These are phyloP conservation scores for Leiothrix lutea DNA, from an alignment of 2,113 vertebrate genomes.

Conservation along the genomic window DNA sequence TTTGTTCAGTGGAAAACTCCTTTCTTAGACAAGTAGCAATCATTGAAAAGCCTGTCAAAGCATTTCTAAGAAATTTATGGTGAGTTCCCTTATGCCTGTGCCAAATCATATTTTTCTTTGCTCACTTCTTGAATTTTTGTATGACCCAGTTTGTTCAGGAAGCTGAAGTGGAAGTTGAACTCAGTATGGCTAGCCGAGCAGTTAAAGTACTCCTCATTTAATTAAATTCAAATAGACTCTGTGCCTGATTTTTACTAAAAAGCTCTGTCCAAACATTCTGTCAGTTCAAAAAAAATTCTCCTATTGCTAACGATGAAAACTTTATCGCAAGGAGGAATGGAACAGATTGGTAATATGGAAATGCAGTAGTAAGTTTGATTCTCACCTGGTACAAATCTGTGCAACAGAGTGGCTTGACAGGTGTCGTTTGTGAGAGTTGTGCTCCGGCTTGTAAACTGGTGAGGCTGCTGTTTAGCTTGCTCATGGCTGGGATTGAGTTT, in stretches of 20 bases:
- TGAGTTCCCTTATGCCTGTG: neutral
- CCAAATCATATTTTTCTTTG: neutral
- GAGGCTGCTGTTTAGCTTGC: neutral
- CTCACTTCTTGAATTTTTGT: neutral
- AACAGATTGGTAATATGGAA: neutral
- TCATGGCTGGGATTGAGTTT: neutral
- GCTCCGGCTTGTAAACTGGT: conserved; percentile 11
- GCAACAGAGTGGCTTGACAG: neutral
- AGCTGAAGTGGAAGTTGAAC: neutral
- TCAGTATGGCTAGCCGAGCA: neutral
- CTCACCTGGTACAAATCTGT: neutral
- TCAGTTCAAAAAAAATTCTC: neutral
- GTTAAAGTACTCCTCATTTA: neutral
- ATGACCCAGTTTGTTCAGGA: neutral
- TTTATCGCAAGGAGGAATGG: neutral
- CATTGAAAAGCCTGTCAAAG: neutral
- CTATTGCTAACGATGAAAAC: neutral
- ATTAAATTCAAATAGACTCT: neutral
- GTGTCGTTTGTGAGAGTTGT: neutral
- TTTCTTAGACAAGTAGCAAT: neutral
- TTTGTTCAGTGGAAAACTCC: neutral
- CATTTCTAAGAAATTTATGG: neutral
- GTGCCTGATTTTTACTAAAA: neutral
- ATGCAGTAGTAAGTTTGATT: neutral
- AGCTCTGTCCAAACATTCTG: neutral